These are phyloP conservation scores for Drymonia ruficornis DNA, from an alignment of 2,888 invertebrate genomes.

Conservation along the genomic window DNA sequence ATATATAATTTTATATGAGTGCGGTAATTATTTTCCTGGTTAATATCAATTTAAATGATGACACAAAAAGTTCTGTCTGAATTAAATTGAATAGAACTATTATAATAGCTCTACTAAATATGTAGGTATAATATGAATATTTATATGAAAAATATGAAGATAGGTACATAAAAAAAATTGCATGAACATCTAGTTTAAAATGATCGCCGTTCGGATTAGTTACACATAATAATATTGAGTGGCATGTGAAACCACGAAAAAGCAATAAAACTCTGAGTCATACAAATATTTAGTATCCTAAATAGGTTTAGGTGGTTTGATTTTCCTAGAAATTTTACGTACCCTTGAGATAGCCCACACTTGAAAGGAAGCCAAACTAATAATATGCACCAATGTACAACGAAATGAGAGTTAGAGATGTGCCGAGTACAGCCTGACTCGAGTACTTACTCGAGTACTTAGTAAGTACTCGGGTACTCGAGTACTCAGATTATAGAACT, in stretches of 20 bases:
- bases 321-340: not conserved
- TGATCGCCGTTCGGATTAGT: not conserved
- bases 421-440: too few species aligned
- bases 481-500: too few species aligned
- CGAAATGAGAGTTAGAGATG: too few species aligned
- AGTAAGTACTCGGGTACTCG: too few species aligned
- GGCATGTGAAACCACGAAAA: not conserved
- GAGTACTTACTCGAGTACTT: too few species aligned
- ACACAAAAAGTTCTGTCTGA: slow-evolving; percentile 6
- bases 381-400: not conserved
- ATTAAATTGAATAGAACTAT: slow-evolving; percentile 2
- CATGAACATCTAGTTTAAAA: not conserved
- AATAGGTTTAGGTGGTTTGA: not conserved
- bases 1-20: not conserved
- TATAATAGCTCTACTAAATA: not conserved
- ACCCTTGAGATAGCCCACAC: not conserved
- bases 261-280: not conserved
- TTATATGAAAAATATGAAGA: not conserved
- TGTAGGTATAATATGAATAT: slow-evolving; percentile 1
- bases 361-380: not conserved
- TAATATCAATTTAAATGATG: slow-evolving; percentile 1
- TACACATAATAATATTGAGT: not conserved
- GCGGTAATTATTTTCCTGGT: slow-evolving; percentile 2
- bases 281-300: not conserved
- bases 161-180: not conserved